phyloP scores from a whole-genome alignment of 2,888 invertebrate genomes.

The Drosophila hamatofila region DNA sequence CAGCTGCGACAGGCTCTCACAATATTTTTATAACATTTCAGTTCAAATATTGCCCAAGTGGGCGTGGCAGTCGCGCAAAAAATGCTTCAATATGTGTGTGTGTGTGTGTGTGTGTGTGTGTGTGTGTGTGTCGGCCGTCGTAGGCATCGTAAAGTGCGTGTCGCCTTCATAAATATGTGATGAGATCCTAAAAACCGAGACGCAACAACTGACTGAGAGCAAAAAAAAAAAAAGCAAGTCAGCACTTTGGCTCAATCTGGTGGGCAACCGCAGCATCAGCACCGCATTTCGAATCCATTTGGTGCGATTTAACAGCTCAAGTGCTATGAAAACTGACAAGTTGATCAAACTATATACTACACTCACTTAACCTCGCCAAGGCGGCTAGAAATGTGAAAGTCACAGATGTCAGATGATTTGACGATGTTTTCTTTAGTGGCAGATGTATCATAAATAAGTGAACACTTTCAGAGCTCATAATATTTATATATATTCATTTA shows the following conservation, averaged over 20 bases:
- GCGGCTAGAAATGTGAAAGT: background rate
- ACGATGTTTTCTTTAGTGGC: background rate
- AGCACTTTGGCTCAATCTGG: constrained; percentile 13
- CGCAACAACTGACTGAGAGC: background rate
- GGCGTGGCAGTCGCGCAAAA: constrained; percentile 12
- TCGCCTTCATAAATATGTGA: constrained; percentile 74
- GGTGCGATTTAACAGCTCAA: constrained; percentile 46
- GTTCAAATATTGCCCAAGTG: constrained; percentile 24
- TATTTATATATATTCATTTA: background rate
- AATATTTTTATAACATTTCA: constrained; percentile 12
- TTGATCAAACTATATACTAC: constrained; percentile 33
- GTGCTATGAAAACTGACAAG: constrained; percentile 29
- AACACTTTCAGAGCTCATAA: background rate
- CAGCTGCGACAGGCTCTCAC: constrained; percentile 30
- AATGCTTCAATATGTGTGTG: constrained; percentile 32
- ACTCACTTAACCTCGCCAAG: constrained; percentile 9
- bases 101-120: constrained; percentile 57
- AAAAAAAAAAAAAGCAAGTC: constrained; percentile 1
- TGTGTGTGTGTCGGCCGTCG: too few species aligned
- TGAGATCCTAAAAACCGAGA: constrained; percentile 43
- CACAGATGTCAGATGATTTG: background rate
- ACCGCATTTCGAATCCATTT: constrained; percentile 46
- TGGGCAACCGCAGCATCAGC: constrained; percentile 25
- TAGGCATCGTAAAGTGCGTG: constrained; percentile 61
- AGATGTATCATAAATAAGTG: background rate